phyloP scores from a whole-genome alignment of 2,797 vertebrate species.

The Brotula barbata region DNA sequence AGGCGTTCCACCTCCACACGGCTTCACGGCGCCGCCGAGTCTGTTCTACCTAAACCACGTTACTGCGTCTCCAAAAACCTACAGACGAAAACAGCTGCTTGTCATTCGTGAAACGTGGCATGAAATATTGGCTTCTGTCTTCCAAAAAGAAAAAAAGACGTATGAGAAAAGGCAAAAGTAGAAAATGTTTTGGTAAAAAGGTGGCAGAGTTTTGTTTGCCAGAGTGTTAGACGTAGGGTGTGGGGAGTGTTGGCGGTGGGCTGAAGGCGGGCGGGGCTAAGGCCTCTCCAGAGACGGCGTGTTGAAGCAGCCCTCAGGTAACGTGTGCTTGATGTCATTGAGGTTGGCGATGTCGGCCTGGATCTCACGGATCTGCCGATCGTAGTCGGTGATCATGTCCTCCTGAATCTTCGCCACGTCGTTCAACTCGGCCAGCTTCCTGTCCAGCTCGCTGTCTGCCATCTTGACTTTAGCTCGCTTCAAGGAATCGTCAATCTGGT shows the following conservation, averaged over 20 bases:
- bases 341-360: constrained; percentile 92
- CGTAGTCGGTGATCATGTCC: constrained; percentile 88
- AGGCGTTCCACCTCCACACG: constrained; percentile 37
- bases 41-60: constrained; percentile 36
- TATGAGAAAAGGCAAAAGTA: constrained; percentile 41
- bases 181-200: constrained; percentile 73
- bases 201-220: constrained; percentile 50
- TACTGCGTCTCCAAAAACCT: constrained; percentile 7
- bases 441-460: constrained; percentile 85
- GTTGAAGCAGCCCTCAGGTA: constrained; percentile 96
- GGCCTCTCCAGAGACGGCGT: constrained; percentile 92
- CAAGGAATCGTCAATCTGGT: constrained; percentile 87
- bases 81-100: constrained; percentile 49
- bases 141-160: constrained; percentile 25
- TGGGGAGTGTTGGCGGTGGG: neutral
- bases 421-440: constrained; percentile 88
- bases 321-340: constrained; percentile 93
- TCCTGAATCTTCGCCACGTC: constrained; percentile 87
- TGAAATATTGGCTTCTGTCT: constrained; percentile 48
- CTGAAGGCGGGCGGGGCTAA: constrained; percentile 70
- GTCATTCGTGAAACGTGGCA: constrained; percentile 38
- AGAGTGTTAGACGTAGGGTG: constrained; percentile 72
- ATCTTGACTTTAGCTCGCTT: constrained; percentile 90
- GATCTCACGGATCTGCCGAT: constrained; percentile 92
- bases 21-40: constrained; percentile 42